These are phyloP conservation scores for Tiliacea citrago DNA, from an alignment of 2,888 invertebrate genomes.

Conservation along the genomic window DNA sequence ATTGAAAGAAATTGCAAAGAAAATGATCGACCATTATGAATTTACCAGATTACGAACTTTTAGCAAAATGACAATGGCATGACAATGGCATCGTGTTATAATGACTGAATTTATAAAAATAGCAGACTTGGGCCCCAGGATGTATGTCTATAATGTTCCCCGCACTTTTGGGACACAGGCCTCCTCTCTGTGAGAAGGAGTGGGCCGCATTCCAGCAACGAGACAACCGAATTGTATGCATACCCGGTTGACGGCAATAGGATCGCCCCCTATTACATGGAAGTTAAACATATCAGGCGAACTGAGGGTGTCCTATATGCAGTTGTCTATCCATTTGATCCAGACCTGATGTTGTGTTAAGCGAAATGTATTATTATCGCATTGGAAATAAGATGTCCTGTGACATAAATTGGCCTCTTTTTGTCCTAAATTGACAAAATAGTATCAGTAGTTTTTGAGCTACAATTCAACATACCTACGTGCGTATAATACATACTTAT, in stretches of 20 bases:
- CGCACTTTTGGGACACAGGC: not conserved
- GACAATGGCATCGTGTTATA: no score
- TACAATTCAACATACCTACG: not conserved
- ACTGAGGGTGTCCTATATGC: not conserved
- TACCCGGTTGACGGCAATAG: not conserved
- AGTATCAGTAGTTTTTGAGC: not conserved
- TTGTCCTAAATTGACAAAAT: no score
- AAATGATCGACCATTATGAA: no score
- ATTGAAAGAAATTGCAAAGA: no score
- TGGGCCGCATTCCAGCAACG: not conserved
- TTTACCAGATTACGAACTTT: no score
- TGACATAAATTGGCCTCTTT: not conserved
- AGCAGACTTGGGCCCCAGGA: no score
- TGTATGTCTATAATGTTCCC: not conserved
- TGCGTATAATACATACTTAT: no score
- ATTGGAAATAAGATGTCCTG: not conserved
- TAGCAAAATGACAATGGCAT: no score
- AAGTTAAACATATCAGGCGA: not conserved
- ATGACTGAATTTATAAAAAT: no score
- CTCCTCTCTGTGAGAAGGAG: not conserved
- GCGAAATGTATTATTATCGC: not conserved
- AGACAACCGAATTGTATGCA: not conserved
- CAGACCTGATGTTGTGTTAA: not conserved
- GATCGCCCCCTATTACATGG: not conserved
- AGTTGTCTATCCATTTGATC: not conserved